Evolutionary conservation across 2,113 vertebrate species (phyloP), one percentile per base, ranked within the genome.

Genomic region (Odocoileus virginianus): DNA sequence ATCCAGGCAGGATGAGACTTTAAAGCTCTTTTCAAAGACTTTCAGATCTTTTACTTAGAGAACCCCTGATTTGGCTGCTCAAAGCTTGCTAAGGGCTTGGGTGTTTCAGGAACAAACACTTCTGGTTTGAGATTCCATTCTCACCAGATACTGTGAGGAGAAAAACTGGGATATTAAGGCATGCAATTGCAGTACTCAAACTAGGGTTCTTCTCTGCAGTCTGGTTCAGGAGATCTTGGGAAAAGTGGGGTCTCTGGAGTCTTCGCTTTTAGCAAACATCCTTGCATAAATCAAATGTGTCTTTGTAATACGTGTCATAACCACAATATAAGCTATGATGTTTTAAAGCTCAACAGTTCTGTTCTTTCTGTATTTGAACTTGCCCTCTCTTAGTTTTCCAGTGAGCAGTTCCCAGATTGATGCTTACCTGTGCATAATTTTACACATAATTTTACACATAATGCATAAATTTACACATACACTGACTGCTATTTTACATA

Each of bases 41-140:
- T 97, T 91, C 28, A 81, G 19, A 85, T 97, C 64, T 88, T 97
- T 85, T 74, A 89, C 11, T 36, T 12, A 60, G 64, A 94, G 47
- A 85, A 91, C 16, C 13, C 36, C 36, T 45, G 79, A 54, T 10
- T 85, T 76, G 87, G 33, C 40, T 55, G 58, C 47, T 94, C 16
- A 85, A 45, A 94, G 74, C 64, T 3, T 57, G 67, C 92, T 91
- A 12, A 27, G 6, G 50, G 76, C 67, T 94, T 89, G 74, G 93
- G 81, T 64, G 82, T 92, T 95, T 27, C 19, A 91, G n/a, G n/a
- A 96, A 89, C 33, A 82, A 90, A 91, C 5, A 45, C 7, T 82
- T 90, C 40, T 76, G 52, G 45, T 76, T 78, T 57, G 74, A 81
- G 13, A 55, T 50, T 13, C 27, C 67, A 78, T 13, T 54, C 10